Evolutionary conservation across 2,113 vertebrate species (phyloP), one percentile per base, ranked within the genome.

Genomic region (Cygnus buccinator): DNA sequence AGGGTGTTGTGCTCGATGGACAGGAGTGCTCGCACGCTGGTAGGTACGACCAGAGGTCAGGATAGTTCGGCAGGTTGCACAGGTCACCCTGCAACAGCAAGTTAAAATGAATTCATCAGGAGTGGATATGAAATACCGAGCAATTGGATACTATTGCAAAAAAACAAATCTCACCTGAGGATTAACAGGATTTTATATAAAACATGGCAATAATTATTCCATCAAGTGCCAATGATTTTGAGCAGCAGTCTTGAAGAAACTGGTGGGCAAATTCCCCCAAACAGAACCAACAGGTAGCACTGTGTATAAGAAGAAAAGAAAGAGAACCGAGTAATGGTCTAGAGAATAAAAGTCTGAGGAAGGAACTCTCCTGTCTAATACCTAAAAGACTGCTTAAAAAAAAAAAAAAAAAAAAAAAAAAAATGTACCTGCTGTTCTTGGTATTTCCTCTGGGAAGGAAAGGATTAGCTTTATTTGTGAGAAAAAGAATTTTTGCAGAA

Each of bases 1-100:
- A 52, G 71, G 44, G 28, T 50, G 35, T 6, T 11, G 7, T 57
- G 10, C n/a, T 11, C 3, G 3, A 0, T 13, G 41, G 68, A 29
- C 22, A 43, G n/a, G 46, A 29, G 28, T 4, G 31, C 68, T 84
- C 18, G 1, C 59, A 28, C 25, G 4, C 26, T 21, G 25, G 6
- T 21, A 9, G 66, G 9, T 31, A 17, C 50, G 37, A 37, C 71
- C 12, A 7, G 18, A n/a, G 63, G 37, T 63, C 37, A 23, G 46
- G 78, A 15, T 26, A 41, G 43, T 41, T 8, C 0, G 13, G 52
- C 22, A 55, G n/a, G 31, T 33, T 28, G 37, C 28, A 15, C 21
- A 10, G 21, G 6, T 46, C 46, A 59, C 66, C 46, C 18, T 2
- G 23, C 52, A 62, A 37, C 44, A 46, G 35, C 46, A 59, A 65